Percentiles rank a stretch among this genome's conserved stretches.
Evolutionary conservation across 2,113 vertebrate genomes (phyloP).

Genomic region (Hemiscyllium ocellatum): DNA sequence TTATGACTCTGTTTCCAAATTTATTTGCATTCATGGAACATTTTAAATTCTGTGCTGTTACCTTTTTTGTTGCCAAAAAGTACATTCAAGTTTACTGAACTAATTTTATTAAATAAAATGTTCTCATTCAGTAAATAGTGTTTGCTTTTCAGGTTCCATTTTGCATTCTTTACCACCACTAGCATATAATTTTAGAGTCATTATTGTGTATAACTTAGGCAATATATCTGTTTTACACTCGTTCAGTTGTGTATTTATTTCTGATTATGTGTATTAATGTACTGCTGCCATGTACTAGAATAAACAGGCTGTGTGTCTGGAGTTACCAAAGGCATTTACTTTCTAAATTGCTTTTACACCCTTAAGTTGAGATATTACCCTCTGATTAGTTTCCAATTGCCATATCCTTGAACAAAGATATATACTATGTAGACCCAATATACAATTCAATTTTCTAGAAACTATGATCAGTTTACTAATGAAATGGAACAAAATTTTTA

Average conservation of each 20-base stretch:
- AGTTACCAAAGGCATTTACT: constrained; percentile 1
- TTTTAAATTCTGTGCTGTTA: background rate
- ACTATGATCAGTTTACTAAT: background rate
- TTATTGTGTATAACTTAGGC: background rate
- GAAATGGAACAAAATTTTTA: constrained; percentile 23
- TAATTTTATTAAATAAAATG: background rate
- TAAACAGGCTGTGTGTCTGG: background rate
- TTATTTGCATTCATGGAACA: background rate
- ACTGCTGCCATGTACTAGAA: background rate
- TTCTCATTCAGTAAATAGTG: background rate
- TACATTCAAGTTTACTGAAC: background rate
- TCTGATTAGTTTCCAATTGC: background rate
- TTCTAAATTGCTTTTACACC: background rate
- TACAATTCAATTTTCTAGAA: constrained; percentile 29
- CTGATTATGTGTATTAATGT: constrained; percentile 28
- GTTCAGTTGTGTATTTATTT: constrained; percentile 7
- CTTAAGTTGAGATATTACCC: background rate
- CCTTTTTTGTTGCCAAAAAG: background rate
- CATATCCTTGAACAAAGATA: background rate
- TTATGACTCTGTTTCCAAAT: background rate
- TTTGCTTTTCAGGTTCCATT: background rate
- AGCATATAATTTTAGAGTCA: background rate
- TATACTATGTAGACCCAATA: background rate
- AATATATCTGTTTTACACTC: background rate
- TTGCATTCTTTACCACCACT: background rate